Conservation (phyloP, 2,113 vertebrate genomes). For the Charadrius vociferus region DNA sequence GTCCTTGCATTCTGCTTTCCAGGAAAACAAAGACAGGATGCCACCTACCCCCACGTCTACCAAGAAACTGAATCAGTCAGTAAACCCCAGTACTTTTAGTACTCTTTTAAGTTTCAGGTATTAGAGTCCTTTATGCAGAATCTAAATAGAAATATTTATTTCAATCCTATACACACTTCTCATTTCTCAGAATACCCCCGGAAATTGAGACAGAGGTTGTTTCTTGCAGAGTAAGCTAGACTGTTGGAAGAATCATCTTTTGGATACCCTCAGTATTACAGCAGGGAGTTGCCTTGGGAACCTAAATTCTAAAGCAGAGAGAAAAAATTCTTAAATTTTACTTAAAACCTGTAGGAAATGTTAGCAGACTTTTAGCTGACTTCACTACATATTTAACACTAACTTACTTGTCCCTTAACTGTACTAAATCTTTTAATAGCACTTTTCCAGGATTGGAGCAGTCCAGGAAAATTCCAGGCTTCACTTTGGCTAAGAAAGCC, state of each 20-base stretch:
- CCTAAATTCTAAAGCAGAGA: neutral
- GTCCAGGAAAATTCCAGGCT: constrained; percentile 66
- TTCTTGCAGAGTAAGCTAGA: neutral
- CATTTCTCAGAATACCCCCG: constrained; percentile 2
- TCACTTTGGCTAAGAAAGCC: constrained; percentile 31
- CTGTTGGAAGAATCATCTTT: neutral
- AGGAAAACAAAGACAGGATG: neutral
- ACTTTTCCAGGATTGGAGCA: constrained; percentile 53
- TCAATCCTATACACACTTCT: neutral
- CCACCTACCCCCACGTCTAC: neutral
- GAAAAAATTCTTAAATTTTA: neutral
- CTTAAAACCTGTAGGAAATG: neutral
- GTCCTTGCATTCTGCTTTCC: neutral
- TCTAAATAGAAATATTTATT: neutral
- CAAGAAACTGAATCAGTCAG: neutral
- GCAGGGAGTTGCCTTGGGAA: neutral
- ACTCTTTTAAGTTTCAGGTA: neutral
- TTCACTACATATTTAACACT: neutral
- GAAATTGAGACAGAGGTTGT: neutral
- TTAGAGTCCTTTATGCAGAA: constrained; percentile 8
- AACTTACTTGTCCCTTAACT: constrained; percentile 10
- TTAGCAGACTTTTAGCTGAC: constrained; percentile 6
- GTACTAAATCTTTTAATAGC: constrained; percentile 57
- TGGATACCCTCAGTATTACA: neutral
- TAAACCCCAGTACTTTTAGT: neutral